Evolutionary conservation across 1,140 invertebrate species (phyloP).

Genomic region (Lepidurus couesii): DNA sequence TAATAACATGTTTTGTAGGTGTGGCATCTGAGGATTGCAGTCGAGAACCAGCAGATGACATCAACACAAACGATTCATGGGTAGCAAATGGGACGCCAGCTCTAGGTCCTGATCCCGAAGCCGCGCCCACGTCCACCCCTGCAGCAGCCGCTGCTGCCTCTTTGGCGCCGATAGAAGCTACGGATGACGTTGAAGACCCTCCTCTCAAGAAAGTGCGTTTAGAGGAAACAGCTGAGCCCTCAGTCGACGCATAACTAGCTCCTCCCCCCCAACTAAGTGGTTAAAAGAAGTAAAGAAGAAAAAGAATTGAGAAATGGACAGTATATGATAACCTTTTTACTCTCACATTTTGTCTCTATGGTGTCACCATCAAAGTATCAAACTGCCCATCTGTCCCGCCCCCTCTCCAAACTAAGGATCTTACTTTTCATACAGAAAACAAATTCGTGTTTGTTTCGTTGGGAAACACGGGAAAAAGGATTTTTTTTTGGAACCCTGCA

Average conservation of each 20-base stretch:
- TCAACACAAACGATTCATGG: conserved; percentile 24
- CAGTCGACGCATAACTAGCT: conserved; percentile 13
- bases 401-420: neutral
- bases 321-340: neutral
- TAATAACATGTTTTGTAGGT: neutral
- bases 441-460: neutral
- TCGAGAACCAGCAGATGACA: conserved; percentile 24
- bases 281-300: neutral
- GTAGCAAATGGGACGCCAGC: conserved; percentile 22
- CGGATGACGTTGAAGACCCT: conserved; percentile 22
- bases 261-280: neutral
- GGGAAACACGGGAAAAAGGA: neutral
- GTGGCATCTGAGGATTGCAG: conserved; percentile 24
- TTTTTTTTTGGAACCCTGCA: conserved; percentile 7
- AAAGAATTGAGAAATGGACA: neutral
- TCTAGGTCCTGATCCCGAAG: conserved; percentile 12
- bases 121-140: neutral
- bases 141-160: neutral
- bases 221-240: neutral
- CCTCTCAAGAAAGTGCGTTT: conserved; percentile 21
- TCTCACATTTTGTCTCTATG: conserved; percentile 14
- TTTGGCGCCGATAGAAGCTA: neutral
- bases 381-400: neutral
- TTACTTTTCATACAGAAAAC: neutral
- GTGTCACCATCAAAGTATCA: neutral